A percentile compares a stretch with the other conserved stretches of the same genome.
These are phyloP conservation scores for Gorsachius magnificus DNA, from an alignment of 2,797 vertebrate genomes.

Conservation along the genomic window DNA sequence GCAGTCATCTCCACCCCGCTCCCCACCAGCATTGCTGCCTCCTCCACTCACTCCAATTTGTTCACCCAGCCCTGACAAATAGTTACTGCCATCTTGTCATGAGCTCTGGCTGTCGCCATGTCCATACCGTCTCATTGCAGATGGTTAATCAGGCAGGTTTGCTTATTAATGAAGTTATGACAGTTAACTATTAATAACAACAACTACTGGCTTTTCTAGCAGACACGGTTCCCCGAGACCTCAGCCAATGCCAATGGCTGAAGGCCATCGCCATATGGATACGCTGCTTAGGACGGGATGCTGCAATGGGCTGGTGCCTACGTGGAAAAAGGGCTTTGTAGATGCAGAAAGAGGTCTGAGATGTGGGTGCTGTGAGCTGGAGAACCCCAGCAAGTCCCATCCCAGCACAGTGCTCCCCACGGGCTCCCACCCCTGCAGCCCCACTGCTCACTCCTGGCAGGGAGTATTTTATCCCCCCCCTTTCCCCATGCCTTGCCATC, in stretches of 20 bases:
- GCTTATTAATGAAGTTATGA: neutral
- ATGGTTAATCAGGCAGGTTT: neutral
- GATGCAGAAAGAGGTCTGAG: neutral
- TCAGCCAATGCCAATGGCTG: accelerated
- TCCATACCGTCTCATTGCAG: neutral
- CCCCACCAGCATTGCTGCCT: neutral
- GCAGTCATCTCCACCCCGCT: neutral
- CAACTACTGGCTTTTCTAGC: neutral
- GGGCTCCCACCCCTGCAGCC: neutral
- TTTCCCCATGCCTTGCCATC: neutral
- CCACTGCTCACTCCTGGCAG: neutral
- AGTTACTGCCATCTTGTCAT: neutral
- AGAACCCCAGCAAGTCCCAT: neutral
- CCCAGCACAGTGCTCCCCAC: neutral
- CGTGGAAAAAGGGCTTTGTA: accelerated
- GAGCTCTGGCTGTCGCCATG: neutral
- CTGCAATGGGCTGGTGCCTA: neutral
- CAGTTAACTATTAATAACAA: neutral
- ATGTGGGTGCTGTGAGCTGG: neutral
- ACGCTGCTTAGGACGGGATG: accelerated
- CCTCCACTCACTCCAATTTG: slow-evolving; percentile 17
- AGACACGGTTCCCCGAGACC: neutral
- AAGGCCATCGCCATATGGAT: accelerated
- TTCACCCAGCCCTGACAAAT: neutral
- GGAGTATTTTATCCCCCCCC: neutral